phyloP scores from a whole-genome alignment of 2,888 invertebrate genomes.

The Thecophora atra region DNA sequence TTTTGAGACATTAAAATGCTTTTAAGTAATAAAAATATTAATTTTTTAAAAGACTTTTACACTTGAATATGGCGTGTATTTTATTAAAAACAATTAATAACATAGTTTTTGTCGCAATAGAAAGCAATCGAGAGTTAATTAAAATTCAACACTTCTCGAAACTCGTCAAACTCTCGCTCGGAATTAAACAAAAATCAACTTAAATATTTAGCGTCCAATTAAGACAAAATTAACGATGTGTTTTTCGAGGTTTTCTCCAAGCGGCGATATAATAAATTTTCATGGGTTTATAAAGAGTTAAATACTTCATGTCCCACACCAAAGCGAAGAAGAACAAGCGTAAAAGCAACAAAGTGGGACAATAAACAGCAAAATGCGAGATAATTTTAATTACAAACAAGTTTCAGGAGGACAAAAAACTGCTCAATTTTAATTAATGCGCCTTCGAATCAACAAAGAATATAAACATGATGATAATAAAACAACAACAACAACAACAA shows the following conservation, averaged over 20 bases:
- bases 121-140: too few species aligned
- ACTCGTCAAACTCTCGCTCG: too few species aligned
- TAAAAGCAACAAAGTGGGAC: background rate
- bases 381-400: slow-evolving; percentile 25
- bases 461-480: background rate
- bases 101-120: too few species aligned
- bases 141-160: too few species aligned
- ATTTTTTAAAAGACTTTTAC: too few species aligned
- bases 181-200: too few species aligned
- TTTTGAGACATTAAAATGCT: too few species aligned
- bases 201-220: too few species aligned
- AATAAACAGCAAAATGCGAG: slow-evolving; percentile 6
- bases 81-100: too few species aligned
- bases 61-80: too few species aligned
- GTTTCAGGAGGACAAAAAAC: slow-evolving; percentile 7
- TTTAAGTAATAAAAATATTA: too few species aligned
- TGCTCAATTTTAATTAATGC: slow-evolving; percentile 23
- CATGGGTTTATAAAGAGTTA: slow-evolving; percentile 10
- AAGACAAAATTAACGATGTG: slow-evolving; percentile 1
- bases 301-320: background rate
- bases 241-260: too few species aligned
- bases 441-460: background rate
- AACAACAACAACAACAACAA: slow-evolving; percentile 11
- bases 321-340: background rate
- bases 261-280: slow-evolving; percentile 11